These are phyloP conservation scores for Notiomystis cincta DNA, from an alignment of 2,113 vertebrate species.

Conservation along the genomic window DNA sequence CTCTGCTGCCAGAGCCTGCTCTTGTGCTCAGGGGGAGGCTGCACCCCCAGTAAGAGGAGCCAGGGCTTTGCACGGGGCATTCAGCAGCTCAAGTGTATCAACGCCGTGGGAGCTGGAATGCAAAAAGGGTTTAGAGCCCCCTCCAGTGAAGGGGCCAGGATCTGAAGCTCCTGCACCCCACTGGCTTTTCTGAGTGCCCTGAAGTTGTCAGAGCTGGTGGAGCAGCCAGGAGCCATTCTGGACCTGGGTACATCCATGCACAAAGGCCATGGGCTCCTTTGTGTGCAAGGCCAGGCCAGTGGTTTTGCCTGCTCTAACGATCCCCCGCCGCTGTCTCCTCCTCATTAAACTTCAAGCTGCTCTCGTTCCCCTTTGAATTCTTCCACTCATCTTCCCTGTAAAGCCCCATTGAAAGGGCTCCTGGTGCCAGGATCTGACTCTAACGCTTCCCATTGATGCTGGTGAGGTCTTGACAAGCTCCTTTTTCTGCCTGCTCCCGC, in stretches of 20 bases:
- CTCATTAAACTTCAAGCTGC: slow-evolving; percentile 58
- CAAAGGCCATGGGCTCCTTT: slow-evolving; percentile 9
- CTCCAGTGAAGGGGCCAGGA: background rate
- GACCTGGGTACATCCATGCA: rapidly evolving
- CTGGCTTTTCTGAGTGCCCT: background rate
- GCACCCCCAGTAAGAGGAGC: background rate
- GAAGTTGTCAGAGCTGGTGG: background rate
- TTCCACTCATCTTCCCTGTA: background rate
- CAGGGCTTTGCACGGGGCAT: rapidly evolving
- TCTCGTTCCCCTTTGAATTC: slow-evolving; percentile 1
- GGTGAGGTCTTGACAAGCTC: slow-evolving; percentile 22
- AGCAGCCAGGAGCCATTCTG: rapidly evolving
- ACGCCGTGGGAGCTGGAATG: background rate
- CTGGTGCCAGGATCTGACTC: background rate
- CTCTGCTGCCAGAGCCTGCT: background rate
- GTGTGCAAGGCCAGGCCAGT: background rate
- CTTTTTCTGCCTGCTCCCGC: background rate
- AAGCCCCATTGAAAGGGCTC: slow-evolving; percentile 9
- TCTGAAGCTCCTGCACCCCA: rapidly evolving
- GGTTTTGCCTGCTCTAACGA: background rate
- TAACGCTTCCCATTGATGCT: background rate
- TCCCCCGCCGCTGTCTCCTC: background rate
- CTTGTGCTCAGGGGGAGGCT: rapidly evolving
- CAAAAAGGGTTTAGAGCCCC: background rate
- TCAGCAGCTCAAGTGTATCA: background rate